Percentiles rank a stretch among this genome's conserved stretches.
These are phyloP conservation scores for Oenanthe melanoleuca DNA, from an alignment of 2,113 vertebrate genomes.

Conservation along the genomic window DNA sequence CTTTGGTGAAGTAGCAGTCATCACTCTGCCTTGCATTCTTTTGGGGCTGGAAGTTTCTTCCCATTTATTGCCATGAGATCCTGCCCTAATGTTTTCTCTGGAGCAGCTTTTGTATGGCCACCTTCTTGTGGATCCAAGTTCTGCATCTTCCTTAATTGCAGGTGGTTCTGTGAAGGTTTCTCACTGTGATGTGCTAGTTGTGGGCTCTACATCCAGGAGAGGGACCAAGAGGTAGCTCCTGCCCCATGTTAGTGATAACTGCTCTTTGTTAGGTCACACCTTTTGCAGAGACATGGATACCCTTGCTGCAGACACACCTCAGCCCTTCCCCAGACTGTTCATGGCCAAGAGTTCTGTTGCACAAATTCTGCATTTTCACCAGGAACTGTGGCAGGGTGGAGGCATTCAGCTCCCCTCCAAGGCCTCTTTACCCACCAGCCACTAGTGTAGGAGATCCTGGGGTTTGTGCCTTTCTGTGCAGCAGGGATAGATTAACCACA, in stretches of 20 bases:
- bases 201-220: not conserved
- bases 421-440: not conserved
- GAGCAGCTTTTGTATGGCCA: not conserved
- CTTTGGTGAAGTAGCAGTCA: not conserved
- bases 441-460: not conserved
- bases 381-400: not conserved
- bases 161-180: not conserved
- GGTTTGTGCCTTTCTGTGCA: not conserved
- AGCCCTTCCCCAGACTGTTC: not conserved
- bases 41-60: not conserved
- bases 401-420: not conserved
- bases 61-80: not conserved
- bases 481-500: not conserved
- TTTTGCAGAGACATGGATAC: not conserved
- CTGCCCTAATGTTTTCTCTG: not conserved
- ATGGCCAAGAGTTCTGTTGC: not conserved
- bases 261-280: not conserved
- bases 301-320: not conserved
- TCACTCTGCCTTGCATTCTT: not conserved
- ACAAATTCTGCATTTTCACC: not conserved
- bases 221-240: not conserved
- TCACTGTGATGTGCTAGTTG: not conserved
- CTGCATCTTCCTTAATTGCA: not conserved
- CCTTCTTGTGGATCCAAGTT: not conserved
- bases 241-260: not conserved